Base-by-base conservation (phyloP, 2,888 invertebrate species). In the Stenodera caucasica region DNA sequence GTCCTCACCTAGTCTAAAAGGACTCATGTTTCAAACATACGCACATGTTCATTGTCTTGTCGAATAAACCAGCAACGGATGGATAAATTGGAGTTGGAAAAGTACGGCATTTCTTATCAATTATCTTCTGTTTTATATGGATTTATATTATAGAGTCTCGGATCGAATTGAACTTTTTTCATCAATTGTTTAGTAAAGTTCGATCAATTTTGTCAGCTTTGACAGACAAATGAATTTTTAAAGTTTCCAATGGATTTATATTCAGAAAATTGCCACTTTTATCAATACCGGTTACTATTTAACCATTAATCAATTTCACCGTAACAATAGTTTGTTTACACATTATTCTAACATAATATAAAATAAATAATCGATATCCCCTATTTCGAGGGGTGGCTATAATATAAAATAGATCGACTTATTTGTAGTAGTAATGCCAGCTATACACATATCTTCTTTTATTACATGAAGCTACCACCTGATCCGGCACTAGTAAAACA, bases 401-500 rank as follows among this genome's bases (percentile, higher is more conserved):
- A n/a, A 45, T 45, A 45, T 21, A 45, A 45, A 45, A 45, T 45
- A 15, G 45, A 45, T 45, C 45, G 21, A 45, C 21, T 45, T 45
- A 45, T 45, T 45, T 45, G 45, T 45, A 45, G 45, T 45, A 11
- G 18, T 21, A 45, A 18, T 21, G 2, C 11, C 7, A 9, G 6
- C 8, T 11, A 21, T 18, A 21, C 21, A 49, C 40, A 55, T 55
- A 72, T 72, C 70, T 68, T 67, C 68, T 71, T 72, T 70, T 71
- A 71, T 70, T 66, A 59, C 63, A 63, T 51, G 37, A 58, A 60
- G 53, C 58, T 57, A 55, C 53, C 72, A 72, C 70, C 72, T 72
- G 73, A 71, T 70, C 71, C 72, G 60, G 30, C 58, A 56, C 49
- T 53, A 64, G 63, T 55, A 65, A 72, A 73, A 72, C 67, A 72